Base-by-base conservation (phyloP, 2,888 invertebrate species). In the Platynereis dumerilii region DNA sequence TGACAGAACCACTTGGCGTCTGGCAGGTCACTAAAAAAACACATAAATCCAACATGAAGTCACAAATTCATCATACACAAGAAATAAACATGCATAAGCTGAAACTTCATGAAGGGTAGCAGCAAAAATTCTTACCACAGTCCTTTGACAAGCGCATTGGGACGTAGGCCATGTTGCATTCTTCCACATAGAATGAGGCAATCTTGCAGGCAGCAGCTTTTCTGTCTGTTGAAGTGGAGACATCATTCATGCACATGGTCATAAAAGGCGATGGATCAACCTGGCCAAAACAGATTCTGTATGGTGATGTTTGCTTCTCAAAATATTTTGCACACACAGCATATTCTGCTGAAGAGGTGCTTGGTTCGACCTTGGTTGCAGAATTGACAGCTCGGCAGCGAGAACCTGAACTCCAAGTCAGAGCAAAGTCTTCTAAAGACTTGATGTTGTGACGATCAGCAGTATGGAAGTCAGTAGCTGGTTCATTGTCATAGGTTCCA, bases 401-500 rank as follows among this genome's bases (percentile, higher is more conserved):
- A 10, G 69, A 71, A 52, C 0, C 85, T 77, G 58, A 60, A 57
- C 52, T 54, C 64, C 56, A 69, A 34, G 29, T 60, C 22, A 22
- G 20, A 48, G 89, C 91, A 75, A 94, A 91, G 45, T 90, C 89
- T 48, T 88, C 87, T 67, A 88, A 87, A 0, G 88, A 87, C 17
- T 82, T 81, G 17, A 86, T 83, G 12, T 71, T 60, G 20, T 26
- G 17, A 3, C 57, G 26, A 29, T n/a, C 42, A 0, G 92, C 88
- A 1, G 89, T 87, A 28, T 89, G 87, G 56, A 89, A 87, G 79
- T 96, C 96, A 80, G 94, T 93, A 75, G 87, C 89, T 5, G 89
- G 90, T 78, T 96, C 96, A 83, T 95, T 93, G 86, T 94, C 93
- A 87, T 92, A 91, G 0, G 93, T 93, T 20, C 96, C 96, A 61